Evolutionary conservation across 2,113 vertebrate species (phyloP).

Genomic region (Rhizomys pruinosus): DNA sequence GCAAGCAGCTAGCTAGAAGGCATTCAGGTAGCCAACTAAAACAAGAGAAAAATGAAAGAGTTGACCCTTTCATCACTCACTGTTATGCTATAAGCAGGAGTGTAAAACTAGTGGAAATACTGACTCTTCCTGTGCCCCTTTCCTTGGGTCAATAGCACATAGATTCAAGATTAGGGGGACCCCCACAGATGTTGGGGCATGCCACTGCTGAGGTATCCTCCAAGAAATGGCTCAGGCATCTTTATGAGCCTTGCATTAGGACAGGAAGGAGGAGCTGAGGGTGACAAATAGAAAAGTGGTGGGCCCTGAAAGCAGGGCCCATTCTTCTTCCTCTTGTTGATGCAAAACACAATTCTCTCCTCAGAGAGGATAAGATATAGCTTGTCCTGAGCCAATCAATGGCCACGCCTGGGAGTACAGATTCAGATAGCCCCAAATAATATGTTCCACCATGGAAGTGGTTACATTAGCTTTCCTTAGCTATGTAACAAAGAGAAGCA

Average conservation of each 20-base stretch:
- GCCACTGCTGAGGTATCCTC: not conserved
- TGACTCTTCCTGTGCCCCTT: not conserved
- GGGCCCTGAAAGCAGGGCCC: not conserved
- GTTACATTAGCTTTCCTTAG: not conserved
- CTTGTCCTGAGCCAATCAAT: not conserved
- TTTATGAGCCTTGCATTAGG: not conserved
- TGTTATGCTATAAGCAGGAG: not conserved
- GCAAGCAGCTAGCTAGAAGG: not conserved
- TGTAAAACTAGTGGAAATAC: not conserved
- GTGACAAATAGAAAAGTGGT: not conserved
- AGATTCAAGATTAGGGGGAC: not conserved
- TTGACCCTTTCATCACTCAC: not conserved
- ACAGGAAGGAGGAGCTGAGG: not conserved
- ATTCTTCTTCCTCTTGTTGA: not conserved
- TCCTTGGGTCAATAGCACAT: not conserved
- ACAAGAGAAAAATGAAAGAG: not conserved
- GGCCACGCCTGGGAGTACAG: not conserved
- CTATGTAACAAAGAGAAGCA: not conserved
- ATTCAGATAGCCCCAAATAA: too few relatives aligned
- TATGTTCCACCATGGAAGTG: not conserved
- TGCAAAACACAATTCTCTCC: not conserved
- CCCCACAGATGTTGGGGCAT: not conserved
- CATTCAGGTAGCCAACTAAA: not conserved
- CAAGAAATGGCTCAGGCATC: not conserved
- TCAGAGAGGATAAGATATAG: not conserved